Evolutionary conservation across 2,113 vertebrate species (phyloP), one percentile per base, ranked within the genome.

Genomic region (Gymnogyps californianus): DNA sequence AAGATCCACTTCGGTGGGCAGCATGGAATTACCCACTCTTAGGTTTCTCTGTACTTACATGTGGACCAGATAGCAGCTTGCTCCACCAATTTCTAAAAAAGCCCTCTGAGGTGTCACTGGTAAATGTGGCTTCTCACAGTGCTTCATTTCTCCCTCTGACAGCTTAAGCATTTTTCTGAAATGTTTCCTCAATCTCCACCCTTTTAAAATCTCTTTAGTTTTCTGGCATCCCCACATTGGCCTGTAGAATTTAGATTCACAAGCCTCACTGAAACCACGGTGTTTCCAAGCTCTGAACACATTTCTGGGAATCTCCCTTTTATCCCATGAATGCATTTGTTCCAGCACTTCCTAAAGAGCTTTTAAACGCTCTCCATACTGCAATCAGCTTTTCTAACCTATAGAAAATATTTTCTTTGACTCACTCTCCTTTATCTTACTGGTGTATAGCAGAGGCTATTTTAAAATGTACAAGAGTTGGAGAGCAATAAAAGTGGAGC

Each of bases 1-100:
- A 52, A 51, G 7, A 22, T 25, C 46, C 31, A 36, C 38, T 9
- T 9, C 1, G 0, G 34, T 61, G 11, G 10, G 21, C 19, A 7
- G 31, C 2, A 0, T 24, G 15, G 44, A 74, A 38, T 26, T 36
- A 47, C 13, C 11, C 1, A 1, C 24, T 58, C 26, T n/a, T 24
- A 44, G 25, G 10, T 71, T 88, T 76, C 74, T 76, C 31, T 15
- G 16, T 57, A 32, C 29, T 66, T 46, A 31, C 4, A 11, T 3
- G 7, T 8, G 12, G 36, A 57, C 20, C 28, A 66, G 52, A 40
- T 1, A 44, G 46, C 70, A 57, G 34, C 52, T 86, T 82, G 42
- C 38, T 92, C 77, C 49, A 57, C 16, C 31, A 7, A 5, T 52
- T 78, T 82, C 34, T 67, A 51, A 46, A 62, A 66, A 34, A 78